Conservation (phyloP, 1,140 invertebrate species). For the Delia radicum region DNA sequence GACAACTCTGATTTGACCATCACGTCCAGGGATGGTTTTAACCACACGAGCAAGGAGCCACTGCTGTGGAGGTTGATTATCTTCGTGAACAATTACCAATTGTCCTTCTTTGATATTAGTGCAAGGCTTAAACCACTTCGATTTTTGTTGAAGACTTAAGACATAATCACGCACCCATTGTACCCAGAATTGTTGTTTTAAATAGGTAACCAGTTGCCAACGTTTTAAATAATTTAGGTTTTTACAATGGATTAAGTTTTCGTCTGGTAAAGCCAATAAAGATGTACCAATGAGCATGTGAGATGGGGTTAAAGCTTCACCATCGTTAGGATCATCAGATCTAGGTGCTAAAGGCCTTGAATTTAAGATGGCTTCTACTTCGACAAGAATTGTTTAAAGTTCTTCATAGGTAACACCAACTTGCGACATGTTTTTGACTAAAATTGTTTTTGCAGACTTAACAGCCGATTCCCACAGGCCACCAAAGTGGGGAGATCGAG, state of each 20-base stretch:
- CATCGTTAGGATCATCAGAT: constrained; percentile 38
- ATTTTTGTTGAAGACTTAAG: constrained; percentile 36
- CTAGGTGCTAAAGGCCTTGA: constrained; percentile 35
- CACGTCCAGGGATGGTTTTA: constrained; percentile 37
- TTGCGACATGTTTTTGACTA: background rate
- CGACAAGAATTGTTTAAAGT: constrained; percentile 29
- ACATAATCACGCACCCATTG: constrained; percentile 41
- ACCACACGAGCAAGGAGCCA: constrained; percentile 44
- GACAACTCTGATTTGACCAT: constrained; percentile 39
- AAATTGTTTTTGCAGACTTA: background rate
- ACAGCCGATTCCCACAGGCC: constrained; percentile 40
- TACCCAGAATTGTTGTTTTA: constrained; percentile 14
- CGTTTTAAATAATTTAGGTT: no score
- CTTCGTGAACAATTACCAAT: constrained; percentile 28
- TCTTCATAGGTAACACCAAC: background rate
- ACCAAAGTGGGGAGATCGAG: constrained; percentile 38
- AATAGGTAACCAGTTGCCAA: background rate
- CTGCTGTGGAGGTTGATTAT: constrained; percentile 41
- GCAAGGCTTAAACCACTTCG: constrained; percentile 40
- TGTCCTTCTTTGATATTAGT: constrained; percentile 28
- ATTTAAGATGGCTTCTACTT: constrained; percentile 40
- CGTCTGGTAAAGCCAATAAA: no score
- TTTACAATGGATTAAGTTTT: no score
- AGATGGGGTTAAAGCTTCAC: constrained; percentile 37
- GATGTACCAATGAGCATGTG: constrained; percentile 50